Evolutionary conservation across 2,113 vertebrate genomes (phyloP).

Genomic region (Dipodomys spectabilis): DNA sequence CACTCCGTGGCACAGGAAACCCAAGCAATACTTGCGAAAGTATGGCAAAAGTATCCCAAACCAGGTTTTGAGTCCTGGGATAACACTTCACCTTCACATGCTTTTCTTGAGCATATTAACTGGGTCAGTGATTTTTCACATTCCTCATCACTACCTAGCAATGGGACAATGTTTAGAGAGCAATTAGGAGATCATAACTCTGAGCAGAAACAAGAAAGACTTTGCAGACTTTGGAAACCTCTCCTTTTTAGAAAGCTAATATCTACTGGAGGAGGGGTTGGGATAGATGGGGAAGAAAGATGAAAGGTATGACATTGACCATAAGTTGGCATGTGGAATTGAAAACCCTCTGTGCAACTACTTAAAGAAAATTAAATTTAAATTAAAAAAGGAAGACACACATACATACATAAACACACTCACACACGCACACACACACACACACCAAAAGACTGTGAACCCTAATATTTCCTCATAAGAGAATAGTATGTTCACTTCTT

Average conservation of each 20-base stretch:
- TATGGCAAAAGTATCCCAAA: background rate
- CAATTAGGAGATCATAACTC: background rate
- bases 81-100: background rate
- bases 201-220: background rate
- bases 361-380: too few relatives aligned
- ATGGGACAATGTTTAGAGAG: background rate
- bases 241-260: background rate
- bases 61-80: background rate
- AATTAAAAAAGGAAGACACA: background rate
- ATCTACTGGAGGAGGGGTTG: too few relatives aligned
- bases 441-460: background rate
- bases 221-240: too few relatives aligned
- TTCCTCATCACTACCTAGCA: background rate
- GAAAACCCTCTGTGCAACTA: too few relatives aligned
- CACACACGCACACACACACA: background rate
- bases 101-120: too few relatives aligned
- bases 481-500: too few relatives aligned
- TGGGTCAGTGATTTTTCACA: background rate
- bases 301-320: too few relatives aligned
- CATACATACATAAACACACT: background rate
- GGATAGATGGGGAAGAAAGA: too few relatives aligned
- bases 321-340: too few relatives aligned
- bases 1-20: accelerated
- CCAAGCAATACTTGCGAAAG: background rate
- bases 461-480: background rate